Conservation (phyloP, 2,888 invertebrate species). For the Cryptus viduatorius region DNA sequence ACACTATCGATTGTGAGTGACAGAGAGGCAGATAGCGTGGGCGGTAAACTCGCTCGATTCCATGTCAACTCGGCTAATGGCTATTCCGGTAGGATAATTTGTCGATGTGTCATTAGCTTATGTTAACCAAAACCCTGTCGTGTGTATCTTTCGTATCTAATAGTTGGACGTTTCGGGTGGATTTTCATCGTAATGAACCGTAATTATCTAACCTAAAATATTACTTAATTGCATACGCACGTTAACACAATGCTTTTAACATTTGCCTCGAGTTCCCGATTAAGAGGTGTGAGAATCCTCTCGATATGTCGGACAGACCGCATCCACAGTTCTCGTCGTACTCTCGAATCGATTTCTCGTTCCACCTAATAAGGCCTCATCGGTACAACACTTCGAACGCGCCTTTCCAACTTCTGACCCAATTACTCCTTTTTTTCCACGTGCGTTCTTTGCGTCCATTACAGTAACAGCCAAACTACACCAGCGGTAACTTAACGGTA, state of each 20-base stretch:
- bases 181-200: slow-evolving; percentile 76
- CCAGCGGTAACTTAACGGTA: too few species aligned
- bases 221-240: slow-evolving; percentile 78
- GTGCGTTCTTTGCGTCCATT: neutral
- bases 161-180: slow-evolving; percentile 71
- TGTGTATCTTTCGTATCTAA: slow-evolving; percentile 58
- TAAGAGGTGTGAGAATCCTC: neutral
- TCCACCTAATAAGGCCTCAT: slow-evolving; percentile 37
- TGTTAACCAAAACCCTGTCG: slow-evolving; percentile 68
- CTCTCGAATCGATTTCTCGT: slow-evolving; percentile 53
- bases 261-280: slow-evolving; percentile 66
- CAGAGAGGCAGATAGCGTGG: neutral
- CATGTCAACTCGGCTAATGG: slow-evolving; percentile 80
- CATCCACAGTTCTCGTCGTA: neutral
- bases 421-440: slow-evolving; percentile 22
- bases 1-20: slow-evolving; percentile 44
- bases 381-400: slow-evolving; percentile 26
- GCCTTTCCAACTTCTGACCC: slow-evolving; percentile 32
- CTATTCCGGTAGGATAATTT: slow-evolving; percentile 75
- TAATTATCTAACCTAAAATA: slow-evolving; percentile 81
- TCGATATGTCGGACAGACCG: slow-evolving; percentile 18
- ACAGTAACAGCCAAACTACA: neutral
- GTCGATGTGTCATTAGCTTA: slow-evolving; percentile 74
- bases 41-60: slow-evolving; percentile 74
- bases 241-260: slow-evolving; percentile 74